These are phyloP conservation scores for Amphimallon solstitiale DNA, from an alignment of 2,888 invertebrate genomes.

Conservation along the genomic window DNA sequence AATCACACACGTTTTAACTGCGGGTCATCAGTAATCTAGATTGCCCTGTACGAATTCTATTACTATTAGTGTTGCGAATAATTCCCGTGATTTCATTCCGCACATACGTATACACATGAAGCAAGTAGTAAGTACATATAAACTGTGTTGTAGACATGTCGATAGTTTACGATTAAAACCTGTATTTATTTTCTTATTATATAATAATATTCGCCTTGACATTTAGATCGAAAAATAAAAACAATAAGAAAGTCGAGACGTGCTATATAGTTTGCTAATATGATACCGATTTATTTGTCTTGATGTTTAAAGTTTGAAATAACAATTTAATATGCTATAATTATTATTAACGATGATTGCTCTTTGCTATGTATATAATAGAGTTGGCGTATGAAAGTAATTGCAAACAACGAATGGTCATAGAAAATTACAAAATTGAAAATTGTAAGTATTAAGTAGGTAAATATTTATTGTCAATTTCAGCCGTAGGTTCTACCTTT, in stretches of 20 bases:
- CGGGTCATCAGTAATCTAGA: constrained; percentile 35
- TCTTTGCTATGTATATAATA: too few relatives aligned
- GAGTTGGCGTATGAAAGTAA: too few relatives aligned
- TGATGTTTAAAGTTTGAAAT: too few relatives aligned
- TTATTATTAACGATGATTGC: too few relatives aligned
- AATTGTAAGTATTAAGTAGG: too few relatives aligned
- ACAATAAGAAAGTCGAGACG: constrained; percentile 29
- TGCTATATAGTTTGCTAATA: not conserved
- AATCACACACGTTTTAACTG: constrained; percentile 36
- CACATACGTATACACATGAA: not conserved
- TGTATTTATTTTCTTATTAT: constrained; percentile 33
- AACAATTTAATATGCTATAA: too few relatives aligned
- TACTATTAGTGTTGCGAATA: constrained; percentile 21
- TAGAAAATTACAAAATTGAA: too few relatives aligned
- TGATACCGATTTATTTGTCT: too few relatives aligned
- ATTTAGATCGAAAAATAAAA: constrained; percentile 33
- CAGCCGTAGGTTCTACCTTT: too few relatives aligned
- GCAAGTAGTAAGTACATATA: too few relatives aligned
- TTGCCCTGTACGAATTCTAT: constrained; percentile 34
- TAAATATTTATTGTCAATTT: too few relatives aligned
- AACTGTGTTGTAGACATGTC: not conserved
- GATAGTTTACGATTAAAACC: constrained; percentile 19
- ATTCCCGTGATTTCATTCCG: constrained; percentile 9
- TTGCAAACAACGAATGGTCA: too few relatives aligned
- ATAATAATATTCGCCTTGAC: constrained; percentile 37